Evolutionary conservation across 1,140 invertebrate genomes (phyloP), one percentile per base, ranked within the genome.

Genomic region (Lepidotrigona ventralis): DNA sequence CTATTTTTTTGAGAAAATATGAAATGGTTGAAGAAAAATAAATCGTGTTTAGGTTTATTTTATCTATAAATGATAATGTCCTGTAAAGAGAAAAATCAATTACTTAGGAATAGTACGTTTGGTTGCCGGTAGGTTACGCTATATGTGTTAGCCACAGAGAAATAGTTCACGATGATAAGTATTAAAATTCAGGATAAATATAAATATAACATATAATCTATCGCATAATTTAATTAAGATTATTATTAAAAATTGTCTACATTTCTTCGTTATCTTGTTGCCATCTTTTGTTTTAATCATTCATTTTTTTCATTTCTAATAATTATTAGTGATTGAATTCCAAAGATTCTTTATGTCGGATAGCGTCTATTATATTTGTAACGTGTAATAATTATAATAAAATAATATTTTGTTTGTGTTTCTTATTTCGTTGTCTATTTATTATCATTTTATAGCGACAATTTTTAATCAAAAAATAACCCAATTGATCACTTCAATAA

Each of bases 341-440:
- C 56, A 74, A 64, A 80, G 51, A 26, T 66, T 5, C 5, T 17
- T 11, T 60, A 29, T 1, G 26, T 60, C 53, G 14, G 51, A 71
- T 17, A 73, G 11, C 29, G 15, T 74, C 9, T 69, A 23, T 68
- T 70, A 53, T 53, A 51, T 82, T 54, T 46, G 11, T 77, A 39
- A 58, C 21, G 33, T 64, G 23, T 76, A 72, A 69, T 63, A 29
- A 80, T 74, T 60, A 56, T 75, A 71, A 85, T 51, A 69, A 68
- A 73, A 46, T 46, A 46, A 46, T 11, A 8, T 17, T 26, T 73
- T 78, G n/a, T n/a, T 53, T 68, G 66, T 63, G 66, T 75, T 79
- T 70, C 39, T 51, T 54, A 86, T 26, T 74, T 33, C 56, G 33
- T 51, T 33, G 19, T 29, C 14, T 68, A 17, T n/a, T 56, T 12